Base-by-base conservation (phyloP, 2,888 invertebrate species). In the Parnassius apollo region DNA sequence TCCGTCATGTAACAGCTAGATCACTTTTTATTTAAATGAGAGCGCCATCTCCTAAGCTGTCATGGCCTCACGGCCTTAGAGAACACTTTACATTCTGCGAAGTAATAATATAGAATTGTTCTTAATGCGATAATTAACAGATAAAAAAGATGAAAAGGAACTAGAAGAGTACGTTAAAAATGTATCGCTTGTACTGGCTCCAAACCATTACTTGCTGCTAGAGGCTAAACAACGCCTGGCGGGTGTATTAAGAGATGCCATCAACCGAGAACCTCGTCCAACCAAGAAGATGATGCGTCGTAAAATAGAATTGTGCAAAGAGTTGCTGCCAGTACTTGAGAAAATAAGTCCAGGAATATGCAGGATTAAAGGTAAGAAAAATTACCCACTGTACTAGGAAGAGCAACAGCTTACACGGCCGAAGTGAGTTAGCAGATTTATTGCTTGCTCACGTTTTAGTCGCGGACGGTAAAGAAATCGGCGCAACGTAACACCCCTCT, bases 321-420 rank as follows among this genome's bases (percentile, higher is more conserved):
- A 95, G 69, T 80, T 96, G 52, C 76, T 96, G 42, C 81, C 92
- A 0, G 93, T 96, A 0, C 78, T 96, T 1, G 93, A 94, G 65
- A 92, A 92, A 44, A 80, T 96, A 2, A 95, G 95, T 66, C 96
- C 96, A 0, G 95, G 95, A 59, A 93, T 95, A 71, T 95, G 95
- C 8, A 89, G 95, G 73, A 89, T 94, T 0, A 93, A 93, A 93
- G 95, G 95, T 94, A 75, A 13, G 13, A 56, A 18, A 55, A 18
- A 13, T 9, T 44, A 9, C 2, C 44, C 35, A 35, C 0, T 35
- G 35, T 35, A 35, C 35, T 35, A 7, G 35, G 35, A 35, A 35
- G 18, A 18, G 35, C 1, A 25, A 35, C 35, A 35, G 35, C 35
- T 7, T 18, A 18, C 18, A 18, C 18, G 18, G 18, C 18, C 1